phyloP scores from a whole-genome alignment of 2,113 vertebrate genomes.

The Saccopteryx leptura region DNA sequence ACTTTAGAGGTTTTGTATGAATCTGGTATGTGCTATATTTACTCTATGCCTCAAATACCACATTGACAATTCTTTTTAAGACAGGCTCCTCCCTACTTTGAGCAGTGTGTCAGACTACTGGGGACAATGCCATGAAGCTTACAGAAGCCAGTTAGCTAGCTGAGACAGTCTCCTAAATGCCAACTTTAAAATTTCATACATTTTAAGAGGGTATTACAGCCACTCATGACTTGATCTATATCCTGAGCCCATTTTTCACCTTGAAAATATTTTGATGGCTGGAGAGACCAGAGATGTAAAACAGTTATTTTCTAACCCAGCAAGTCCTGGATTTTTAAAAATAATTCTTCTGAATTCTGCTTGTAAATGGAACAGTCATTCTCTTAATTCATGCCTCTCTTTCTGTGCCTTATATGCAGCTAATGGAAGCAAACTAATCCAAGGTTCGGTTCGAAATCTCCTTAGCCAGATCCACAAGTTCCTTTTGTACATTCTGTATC shows the following conservation, averaged over 20 bases:
- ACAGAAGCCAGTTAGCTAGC: slow-evolving; percentile 29
- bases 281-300: slow-evolving; percentile 5
- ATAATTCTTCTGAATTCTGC: slow-evolving; percentile 58
- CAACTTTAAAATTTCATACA: slow-evolving; percentile 46
- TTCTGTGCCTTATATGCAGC: background rate
- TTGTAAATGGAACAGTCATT: slow-evolving; percentile 44
- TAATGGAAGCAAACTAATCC: background rate
- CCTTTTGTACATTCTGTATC: slow-evolving; percentile 36
- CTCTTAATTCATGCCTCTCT: background rate
- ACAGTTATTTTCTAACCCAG: slow-evolving; percentile 48
- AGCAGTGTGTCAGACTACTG: background rate
- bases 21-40: background rate
- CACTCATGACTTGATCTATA: slow-evolving; percentile 51
- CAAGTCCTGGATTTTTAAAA: background rate
- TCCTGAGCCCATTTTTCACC: slow-evolving; percentile 24
- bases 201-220: slow-evolving; percentile 32
- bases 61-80: slow-evolving; percentile 25
- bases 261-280: slow-evolving; percentile 57
- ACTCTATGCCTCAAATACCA: slow-evolving; percentile 47
- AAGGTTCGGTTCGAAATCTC: slow-evolving; percentile 33
- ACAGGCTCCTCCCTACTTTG: slow-evolving; percentile 25
- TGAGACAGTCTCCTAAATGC: slow-evolving; percentile 50
- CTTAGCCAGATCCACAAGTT: slow-evolving; percentile 42
- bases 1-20: background rate
- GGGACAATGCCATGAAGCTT: background rate